Evolutionary conservation across 2,797 vertebrate genomes (phyloP).

Genomic region (Pelodytes ibericus): DNA sequence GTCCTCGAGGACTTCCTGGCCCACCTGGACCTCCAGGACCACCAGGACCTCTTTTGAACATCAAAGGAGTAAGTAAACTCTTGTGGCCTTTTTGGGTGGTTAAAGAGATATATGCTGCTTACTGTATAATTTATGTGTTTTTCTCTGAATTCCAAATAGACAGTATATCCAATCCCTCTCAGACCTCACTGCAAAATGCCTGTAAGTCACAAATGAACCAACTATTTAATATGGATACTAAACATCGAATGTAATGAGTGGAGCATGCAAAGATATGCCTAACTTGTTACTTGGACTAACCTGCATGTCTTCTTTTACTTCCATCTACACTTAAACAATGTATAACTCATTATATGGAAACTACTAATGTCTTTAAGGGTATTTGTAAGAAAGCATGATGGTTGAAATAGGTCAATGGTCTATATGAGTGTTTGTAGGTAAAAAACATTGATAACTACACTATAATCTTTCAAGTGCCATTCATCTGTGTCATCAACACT

Average conservation of each 20-base stretch:
- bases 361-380: too few species aligned
- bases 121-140: background rate
- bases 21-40: slow-evolving; percentile 82
- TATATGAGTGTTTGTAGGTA: too few species aligned
- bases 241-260: background rate
- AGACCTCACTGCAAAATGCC: slow-evolving; percentile 91
- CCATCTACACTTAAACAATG: background rate
- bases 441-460: too few species aligned
- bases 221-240: background rate
- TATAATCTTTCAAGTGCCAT: too few species aligned
- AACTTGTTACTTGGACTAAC: background rate
- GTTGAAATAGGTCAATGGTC: too few species aligned
- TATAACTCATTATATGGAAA: background rate
- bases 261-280: background rate
- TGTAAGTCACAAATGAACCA: slow-evolving; percentile 75
- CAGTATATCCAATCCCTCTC: slow-evolving; percentile 86
- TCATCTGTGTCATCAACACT: too few species aligned
- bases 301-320: background rate
- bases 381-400: too few species aligned
- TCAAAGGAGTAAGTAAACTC: slow-evolving; percentile 80
- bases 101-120: background rate
- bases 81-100: too few species aligned
- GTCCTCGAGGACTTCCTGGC: slow-evolving; percentile 81
- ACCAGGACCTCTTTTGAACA: slow-evolving; percentile 78
- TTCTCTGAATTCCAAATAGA: slow-evolving; percentile 71